Base-by-base conservation (phyloP, 2,113 vertebrate genomes). In the Pseudorhombus dupliciocellatus region DNA sequence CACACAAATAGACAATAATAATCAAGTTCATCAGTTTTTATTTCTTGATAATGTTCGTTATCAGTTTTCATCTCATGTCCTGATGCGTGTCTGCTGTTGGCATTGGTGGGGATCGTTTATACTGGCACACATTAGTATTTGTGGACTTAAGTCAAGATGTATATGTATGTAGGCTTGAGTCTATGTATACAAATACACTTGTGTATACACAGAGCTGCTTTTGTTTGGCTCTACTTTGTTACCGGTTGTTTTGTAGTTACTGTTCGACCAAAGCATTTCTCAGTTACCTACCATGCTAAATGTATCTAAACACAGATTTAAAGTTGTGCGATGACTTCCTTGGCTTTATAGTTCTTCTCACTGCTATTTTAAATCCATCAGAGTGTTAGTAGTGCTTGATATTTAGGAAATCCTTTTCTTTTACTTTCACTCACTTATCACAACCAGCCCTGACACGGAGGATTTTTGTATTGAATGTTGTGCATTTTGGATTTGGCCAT, bases 221-320 rank as follows among this genome's bases (percentile, higher is more conserved):
- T 46, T 67, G 56, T 79, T 86, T 61, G 62, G 89, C 73, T 81
- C 51, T 85, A 62, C 28, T 59, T 67, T 87, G 80, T 80, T 79
- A 79, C 77, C 82, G 81, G 73, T 87, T 62, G 76, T 90, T 82
- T 70, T 63, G 73, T 64, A 73, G 69, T 72, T 77, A 15, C 79
- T 77, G 67, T 82, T 81, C 58, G 76, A 82, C 71, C 22, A 69
- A 81, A 75, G 75, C 48, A 55, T 75, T 66, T 84, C 53, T 85
- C 77, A 55, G 66, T 81, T 74, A 67, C 75, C n/a, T 51, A 10
- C 21, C 7, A 5, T 21, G 21, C 50, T 51, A 18, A 54, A 59
- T 28, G 1, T 67, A 4, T 54, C 11, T 20, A 24, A 66, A 54
- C 21, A 53, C 30, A 16, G 46, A 8, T 50, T 14, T 21, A 5